A percentile compares a stretch with the other conserved stretches of the same genome.
These are phyloP conservation scores for Argyrosomus japonicus DNA, from an alignment of 2,113 vertebrate species.

Conservation along the genomic window DNA sequence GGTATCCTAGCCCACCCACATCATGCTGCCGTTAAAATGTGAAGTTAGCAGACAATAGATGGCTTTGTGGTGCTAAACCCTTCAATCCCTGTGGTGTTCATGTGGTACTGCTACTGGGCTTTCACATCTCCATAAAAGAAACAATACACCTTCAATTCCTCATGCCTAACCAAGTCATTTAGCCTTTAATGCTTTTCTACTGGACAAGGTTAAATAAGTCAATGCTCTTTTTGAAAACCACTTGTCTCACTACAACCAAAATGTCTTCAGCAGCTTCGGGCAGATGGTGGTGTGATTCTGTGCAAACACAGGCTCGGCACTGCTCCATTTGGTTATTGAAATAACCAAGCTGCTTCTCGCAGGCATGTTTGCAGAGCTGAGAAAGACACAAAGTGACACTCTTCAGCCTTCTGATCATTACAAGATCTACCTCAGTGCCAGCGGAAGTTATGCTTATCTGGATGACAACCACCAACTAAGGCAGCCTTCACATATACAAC, in stretches of 20 bases:
- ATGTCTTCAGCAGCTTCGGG: conserved; percentile 26
- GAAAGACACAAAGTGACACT: conserved; percentile 59
- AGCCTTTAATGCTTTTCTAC: conserved; percentile 10
- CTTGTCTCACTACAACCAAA: conserved; percentile 22
- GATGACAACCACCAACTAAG: conserved; percentile 24
- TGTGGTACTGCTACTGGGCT: conserved; percentile 38
- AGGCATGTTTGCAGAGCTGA: conserved; percentile 45
- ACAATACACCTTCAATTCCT: conserved; percentile 33
- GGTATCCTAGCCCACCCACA: conserved; percentile 52
- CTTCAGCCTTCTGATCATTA: conserved; percentile 42
- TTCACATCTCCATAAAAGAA: conserved; percentile 29
- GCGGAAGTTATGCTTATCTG: conserved; percentile 49
- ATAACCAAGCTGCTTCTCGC: conserved; percentile 46
- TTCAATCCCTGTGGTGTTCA: conserved; percentile 22
- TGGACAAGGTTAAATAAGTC: conserved; percentile 25
- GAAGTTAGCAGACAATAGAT: conserved; percentile 63
- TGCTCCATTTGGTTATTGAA: conserved; percentile 38
- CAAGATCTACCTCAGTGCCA: conserved; percentile 40
- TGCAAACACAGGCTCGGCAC: conserved; percentile 25
- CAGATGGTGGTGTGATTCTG: conserved; percentile 44
- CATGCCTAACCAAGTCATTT: conserved; percentile 9
- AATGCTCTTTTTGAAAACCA: conserved; percentile 9
- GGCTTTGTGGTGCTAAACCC: conserved; percentile 45
- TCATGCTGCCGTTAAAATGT: conserved; percentile 54
- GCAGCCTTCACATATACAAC: conserved; percentile 26